Evolutionary conservation across 2,113 vertebrate species (phyloP), one percentile per base, ranked within the genome.

Genomic region (Neofelis nebulosa): DNA sequence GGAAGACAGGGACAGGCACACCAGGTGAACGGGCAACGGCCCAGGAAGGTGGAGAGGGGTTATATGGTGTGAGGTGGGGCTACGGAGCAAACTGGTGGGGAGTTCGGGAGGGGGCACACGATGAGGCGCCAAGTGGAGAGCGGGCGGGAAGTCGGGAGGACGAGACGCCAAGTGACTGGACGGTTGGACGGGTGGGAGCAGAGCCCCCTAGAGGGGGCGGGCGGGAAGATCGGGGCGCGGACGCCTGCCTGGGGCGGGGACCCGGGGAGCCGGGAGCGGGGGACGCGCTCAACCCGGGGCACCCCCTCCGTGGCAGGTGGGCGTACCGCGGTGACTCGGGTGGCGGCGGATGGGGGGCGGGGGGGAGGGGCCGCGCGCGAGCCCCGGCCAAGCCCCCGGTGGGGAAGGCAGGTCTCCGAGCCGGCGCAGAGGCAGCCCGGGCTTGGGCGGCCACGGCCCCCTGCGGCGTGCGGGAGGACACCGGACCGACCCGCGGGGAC

Each of bases 91-190:
- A 52, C 4, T 1, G 31, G 41, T 3, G 23, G 90, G 88, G 88
- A 94, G 94, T 89, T 95, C 57, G 66, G 95, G 81, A 38, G 76
- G 50, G 69, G 61, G 85, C 57, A 15, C 45, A 33, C 13, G 89
- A 12, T 16, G 84, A 21, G 63, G 74, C 41, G 45, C 81, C 4
- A 29, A n/a, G 79, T 3, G 38, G n/a, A 57, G 84, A 63, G 65
- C 83, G 18, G 92, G 6, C 15, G 74, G 21, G 23, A 50, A 94
- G 87, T 63, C 87, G 18, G 73, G 68, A 27, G 50, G 68, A 36
- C 7, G 18, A 45, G 71, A 5, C n/a, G 4, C 13, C 80, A 2
- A 21, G 14, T 4, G 23, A 18, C 36, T 52, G 2, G 31, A 65
- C 29, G 81, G 84, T 38, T 41, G 63, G 71, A 5, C 5, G 85